A percentile compares a stretch with the other conserved stretches of the same genome.
Evolutionary conservation across 2,797 vertebrate species (phyloP).

Genomic region (Carcharodon carcharias): DNA sequence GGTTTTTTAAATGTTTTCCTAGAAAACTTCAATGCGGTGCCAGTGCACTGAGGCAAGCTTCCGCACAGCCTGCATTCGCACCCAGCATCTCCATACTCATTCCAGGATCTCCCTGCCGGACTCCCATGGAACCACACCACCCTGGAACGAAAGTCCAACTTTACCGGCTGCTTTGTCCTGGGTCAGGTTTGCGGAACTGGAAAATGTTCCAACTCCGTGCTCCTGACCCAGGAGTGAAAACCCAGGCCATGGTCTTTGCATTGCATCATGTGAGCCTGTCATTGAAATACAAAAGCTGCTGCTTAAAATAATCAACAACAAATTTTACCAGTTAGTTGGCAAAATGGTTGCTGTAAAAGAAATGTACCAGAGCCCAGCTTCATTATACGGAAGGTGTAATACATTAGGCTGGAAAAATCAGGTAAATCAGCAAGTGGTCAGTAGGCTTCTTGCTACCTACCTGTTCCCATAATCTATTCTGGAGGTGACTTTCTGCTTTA

Average conservation of each 20-base stretch:
- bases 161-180: no score
- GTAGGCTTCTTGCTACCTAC: slow-evolving; percentile 54
- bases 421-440: neutral
- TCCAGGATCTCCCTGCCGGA: no score
- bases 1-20: no score
- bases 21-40: no score
- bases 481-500: slow-evolving; percentile 97
- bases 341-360: neutral
- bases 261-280: neutral
- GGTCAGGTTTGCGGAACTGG: no score
- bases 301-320: neutral
- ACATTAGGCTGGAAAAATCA: neutral
- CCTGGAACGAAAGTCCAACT: no score
- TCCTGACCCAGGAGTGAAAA: no score
- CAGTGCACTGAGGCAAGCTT: no score
- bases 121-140: no score
- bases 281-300: neutral
- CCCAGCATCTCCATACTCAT: no score
- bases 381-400: neutral
- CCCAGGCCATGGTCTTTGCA: neutral
- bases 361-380: neutral
- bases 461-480: slow-evolving; percentile 98
- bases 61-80: no score
- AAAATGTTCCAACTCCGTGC: no score
- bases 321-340: neutral